phyloP scores from a whole-genome alignment of 1,140 invertebrate species.

The Leptestheria dahalacensis region DNA sequence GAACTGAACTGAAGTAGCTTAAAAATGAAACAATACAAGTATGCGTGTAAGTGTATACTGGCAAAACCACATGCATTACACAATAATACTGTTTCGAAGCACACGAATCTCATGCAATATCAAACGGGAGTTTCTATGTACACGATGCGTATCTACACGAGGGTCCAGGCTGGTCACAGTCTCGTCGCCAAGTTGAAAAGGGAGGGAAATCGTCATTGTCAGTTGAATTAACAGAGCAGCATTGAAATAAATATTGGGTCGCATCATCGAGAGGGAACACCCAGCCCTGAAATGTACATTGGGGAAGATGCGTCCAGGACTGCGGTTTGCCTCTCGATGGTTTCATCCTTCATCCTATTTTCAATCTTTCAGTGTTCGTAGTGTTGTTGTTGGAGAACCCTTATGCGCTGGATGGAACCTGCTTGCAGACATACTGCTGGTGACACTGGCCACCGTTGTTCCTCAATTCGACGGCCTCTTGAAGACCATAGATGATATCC shows the following conservation, averaged over 20 bases:
- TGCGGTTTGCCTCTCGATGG: neutral
- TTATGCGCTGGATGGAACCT: neutral
- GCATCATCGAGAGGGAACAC: neutral
- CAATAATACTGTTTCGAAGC: too few species aligned
- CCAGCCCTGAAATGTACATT: neutral
- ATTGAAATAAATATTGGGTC: too few species aligned
- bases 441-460: conserved; percentile 21
- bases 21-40: neutral
- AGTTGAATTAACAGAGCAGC: too few species aligned
- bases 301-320: neutral
- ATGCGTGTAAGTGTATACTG: neutral
- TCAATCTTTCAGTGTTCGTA: neutral
- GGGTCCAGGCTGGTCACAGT: too few species aligned
- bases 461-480: conserved; percentile 22
- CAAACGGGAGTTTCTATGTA: neutral
- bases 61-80: too few species aligned
- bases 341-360: too few species aligned
- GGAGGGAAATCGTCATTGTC: neutral
- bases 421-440: conserved; percentile 20
- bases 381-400: neutral
- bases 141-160: neutral
- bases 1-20: too few species aligned
- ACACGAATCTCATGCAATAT: neutral
- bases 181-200: neutral
- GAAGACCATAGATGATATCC: conserved; percentile 22